These are phyloP conservation scores for Elgaria multicarinata DNA, from an alignment of 2,113 vertebrate species.

Conservation along the genomic window DNA sequence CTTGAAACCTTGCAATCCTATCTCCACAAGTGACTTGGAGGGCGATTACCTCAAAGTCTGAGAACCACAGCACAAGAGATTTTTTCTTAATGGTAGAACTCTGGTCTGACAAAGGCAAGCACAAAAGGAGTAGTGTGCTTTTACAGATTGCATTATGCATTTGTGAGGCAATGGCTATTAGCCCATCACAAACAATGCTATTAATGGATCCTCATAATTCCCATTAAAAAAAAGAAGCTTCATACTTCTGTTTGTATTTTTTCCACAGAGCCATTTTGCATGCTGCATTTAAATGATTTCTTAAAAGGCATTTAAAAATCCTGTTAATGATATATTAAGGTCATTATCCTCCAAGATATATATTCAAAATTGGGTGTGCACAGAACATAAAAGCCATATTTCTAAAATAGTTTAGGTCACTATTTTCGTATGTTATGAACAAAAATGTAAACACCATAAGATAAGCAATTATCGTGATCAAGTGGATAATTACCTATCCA, in stretches of 20 bases:
- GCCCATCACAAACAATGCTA: not conserved
- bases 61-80: not conserved
- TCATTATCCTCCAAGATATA: not conserved
- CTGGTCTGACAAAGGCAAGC: not conserved
- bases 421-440: not conserved
- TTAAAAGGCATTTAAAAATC: not conserved
- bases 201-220: not conserved
- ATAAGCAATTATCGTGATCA: no score
- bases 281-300: not conserved
- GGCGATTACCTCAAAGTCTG: not conserved
- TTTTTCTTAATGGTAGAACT: not conserved
- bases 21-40: not conserved
- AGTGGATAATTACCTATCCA: no score
- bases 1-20: not conserved
- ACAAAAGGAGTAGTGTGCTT: not conserved
- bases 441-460: not conserved
- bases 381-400: not conserved
- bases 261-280: not conserved
- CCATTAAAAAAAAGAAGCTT: not conserved
- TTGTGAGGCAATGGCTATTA: not conserved
- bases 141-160: not conserved
- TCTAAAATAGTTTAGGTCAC: not conserved
- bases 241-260: not conserved
- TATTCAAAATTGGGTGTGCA: not conserved
- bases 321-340: not conserved